phyloP scores from a whole-genome alignment of 2,888 invertebrate genomes.

The Trilocha varians region DNA sequence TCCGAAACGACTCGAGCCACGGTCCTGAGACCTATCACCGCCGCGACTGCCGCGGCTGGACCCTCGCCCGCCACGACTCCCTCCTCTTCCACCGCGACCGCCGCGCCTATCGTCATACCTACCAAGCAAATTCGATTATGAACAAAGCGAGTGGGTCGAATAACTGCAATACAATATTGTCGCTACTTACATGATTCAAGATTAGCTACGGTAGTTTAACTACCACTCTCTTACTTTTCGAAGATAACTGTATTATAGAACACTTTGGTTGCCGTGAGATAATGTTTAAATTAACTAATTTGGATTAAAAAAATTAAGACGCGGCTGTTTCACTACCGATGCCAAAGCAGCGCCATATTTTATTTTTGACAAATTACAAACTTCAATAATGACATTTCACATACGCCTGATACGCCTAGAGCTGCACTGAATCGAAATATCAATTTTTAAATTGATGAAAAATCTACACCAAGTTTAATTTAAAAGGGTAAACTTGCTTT shows the following conservation, averaged over 20 bases:
- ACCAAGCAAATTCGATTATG: constrained; percentile 14
- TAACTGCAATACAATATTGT: constrained; percentile 9
- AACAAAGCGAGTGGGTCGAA: neutral
- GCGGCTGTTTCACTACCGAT: constrained; percentile 7
- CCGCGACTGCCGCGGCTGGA: constrained; percentile 46
- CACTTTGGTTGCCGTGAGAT: constrained; percentile 1
- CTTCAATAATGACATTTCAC: neutral
- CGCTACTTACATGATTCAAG: constrained; percentile 37
- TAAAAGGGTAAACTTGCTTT: too few species aligned
- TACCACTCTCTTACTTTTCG: neutral
- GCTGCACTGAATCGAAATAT: too few species aligned
- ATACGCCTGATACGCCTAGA: neutral
- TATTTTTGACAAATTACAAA: neutral
- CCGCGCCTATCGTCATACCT: constrained; percentile 73
- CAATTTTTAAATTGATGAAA: too few species aligned
- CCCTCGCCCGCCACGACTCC: constrained; percentile 44
- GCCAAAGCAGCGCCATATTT: constrained; percentile 32
- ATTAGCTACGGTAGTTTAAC: neutral
- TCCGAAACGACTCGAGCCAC: constrained; percentile 46
- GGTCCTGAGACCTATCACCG: constrained; percentile 59
- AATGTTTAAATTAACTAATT: constrained; percentile 3
- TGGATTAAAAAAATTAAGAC: neutral
- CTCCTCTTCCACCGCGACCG: constrained; percentile 44
- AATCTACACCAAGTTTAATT: too few species aligned
- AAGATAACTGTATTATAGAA: neutral